Evolutionary conservation across 1,140 invertebrate genomes (phyloP), one percentile per base, ranked within the genome.

Genomic region (Dreissena rostriformis): DNA sequence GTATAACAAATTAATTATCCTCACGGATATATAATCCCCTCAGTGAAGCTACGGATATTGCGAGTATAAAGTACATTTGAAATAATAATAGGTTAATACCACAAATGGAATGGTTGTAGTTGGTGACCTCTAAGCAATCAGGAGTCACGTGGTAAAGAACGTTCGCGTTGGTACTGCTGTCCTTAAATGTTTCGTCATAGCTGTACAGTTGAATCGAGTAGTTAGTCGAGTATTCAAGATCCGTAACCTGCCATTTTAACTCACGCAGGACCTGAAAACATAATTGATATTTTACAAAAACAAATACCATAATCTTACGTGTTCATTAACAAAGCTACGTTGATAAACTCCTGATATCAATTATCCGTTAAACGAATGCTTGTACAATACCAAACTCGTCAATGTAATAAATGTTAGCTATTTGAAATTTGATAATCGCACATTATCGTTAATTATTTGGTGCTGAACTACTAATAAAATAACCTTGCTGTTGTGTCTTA

Each of bases 51-150:
- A n/a, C n/a, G n/a, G n/a, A n/a, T n/a, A n/a, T 2, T 39, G 39
- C 2, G 39, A 39, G 2, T 39, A 39, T 5, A 39, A 39, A 5
- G 39, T 39, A 8, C 39, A 39, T 5, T 39, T 8, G 39, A 39
- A 39, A 39, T 39, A 8, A 39, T 39, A 39, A 39, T 39, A 14
- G 22, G 63, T 8, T 68, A 77, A 84, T 51, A 87, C 86, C 75
- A 71, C 86, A 87, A 15, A 74, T 52, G 15, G 80, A 52, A 73
- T 86, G 85, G 52, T 87, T 86, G 63, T 86, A 82, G 12, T 84
- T 55, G 0, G 84, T 84, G 15, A 81, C 79, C 26, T 73, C 65
- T 19, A 87, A 71, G 26, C 86, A 87, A 67, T 79, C 67, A 5
- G 65, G 66, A 1, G 65, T 79, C 24, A 53, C 19, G 24, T 14